Evolutionary conservation across 1,140 invertebrate genomes (phyloP), one percentile per base, ranked within the genome.

Genomic region (Eumaeus atala): DNA sequence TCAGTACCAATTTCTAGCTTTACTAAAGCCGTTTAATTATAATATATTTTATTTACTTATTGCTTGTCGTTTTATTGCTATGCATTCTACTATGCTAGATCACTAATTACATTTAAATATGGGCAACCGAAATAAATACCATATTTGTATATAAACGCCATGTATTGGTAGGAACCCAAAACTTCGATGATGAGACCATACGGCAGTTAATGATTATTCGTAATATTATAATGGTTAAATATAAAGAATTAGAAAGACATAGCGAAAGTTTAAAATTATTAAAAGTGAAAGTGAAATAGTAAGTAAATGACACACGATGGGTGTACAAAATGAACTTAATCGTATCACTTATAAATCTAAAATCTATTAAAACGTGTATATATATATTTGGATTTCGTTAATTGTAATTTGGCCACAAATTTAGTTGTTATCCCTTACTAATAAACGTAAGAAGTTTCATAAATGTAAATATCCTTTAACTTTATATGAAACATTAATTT

Each of bases 391-490:
- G 73, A 81, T 80, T 77, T 82, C 67, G 72, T 83, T 80, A 81
- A 72, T 65, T 77, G 75, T 85, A 85, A 84, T 85, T 85, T 85
- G 82, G 82, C 82, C 82, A 85, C 82, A 75, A 78, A 79, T 77
- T 81, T 77, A 77, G 72, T 80, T 79, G 64, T 61, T 58, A 54
- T 63, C 75, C 74, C 75, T 76, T 74, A 76, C 69, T 66, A 72
- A 76, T 75, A 80, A 77, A 67, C 63, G 72, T 74, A 79, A 77
- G 76, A 73, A 68, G 58, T 48, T 67, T 65, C 66, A 75, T 74
- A 72, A 72, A 67, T 80, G 79, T 85, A 85, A 82, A 83, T 82
- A 85, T 70, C 6, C 21, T 28, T 77, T 72, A 75, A 74, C 81
- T 67, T 74, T 79, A 75, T 78, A 81, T 74, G 68, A 80, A 79